Evolutionary conservation across 2,888 invertebrate genomes (phyloP).

Genomic region (Metacarcinus magister): DNA sequence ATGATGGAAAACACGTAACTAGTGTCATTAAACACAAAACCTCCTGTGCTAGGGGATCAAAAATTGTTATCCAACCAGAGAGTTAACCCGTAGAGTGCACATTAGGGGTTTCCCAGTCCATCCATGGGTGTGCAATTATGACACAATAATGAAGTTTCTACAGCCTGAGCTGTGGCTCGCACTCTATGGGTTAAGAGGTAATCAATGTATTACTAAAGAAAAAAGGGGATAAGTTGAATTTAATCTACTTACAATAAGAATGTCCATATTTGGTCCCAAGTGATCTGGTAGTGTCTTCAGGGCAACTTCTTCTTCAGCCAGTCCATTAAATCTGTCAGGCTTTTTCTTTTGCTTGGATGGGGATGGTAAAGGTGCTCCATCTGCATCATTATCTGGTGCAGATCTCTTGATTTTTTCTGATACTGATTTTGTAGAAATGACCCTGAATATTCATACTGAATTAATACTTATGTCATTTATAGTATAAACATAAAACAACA

Average conservation of each 20-base stretch:
- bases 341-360: conserved; percentile 88
- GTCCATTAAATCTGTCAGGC: conserved; percentile 97
- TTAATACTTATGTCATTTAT: too few relatives aligned
- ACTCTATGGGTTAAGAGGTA: too few relatives aligned
- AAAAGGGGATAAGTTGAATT: background rate
- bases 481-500: conserved; percentile 4
- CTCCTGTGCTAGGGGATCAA: too few relatives aligned
- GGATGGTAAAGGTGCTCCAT: conserved; percentile 65
- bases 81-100: too few relatives aligned
- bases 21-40: too few relatives aligned
- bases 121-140: too few relatives aligned
- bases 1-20: too few relatives aligned
- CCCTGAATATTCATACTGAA: background rate
- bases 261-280: conserved; percentile 96
- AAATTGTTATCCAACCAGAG: too few relatives aligned
- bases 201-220: background rate
- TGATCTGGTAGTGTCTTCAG: conserved; percentile 97
- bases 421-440: background rate
- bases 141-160: too few relatives aligned
- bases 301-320: conserved; percentile 98
- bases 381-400: conserved; percentile 56
- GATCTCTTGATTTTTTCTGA: conserved; percentile 55
- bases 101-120: too few relatives aligned
- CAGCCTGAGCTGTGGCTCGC: too few relatives aligned
- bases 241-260: conserved; percentile 96